Evolutionary conservation across 2,888 invertebrate species (phyloP), one percentile per base, ranked within the genome.

Genomic region (Colostygia pectinataria): DNA sequence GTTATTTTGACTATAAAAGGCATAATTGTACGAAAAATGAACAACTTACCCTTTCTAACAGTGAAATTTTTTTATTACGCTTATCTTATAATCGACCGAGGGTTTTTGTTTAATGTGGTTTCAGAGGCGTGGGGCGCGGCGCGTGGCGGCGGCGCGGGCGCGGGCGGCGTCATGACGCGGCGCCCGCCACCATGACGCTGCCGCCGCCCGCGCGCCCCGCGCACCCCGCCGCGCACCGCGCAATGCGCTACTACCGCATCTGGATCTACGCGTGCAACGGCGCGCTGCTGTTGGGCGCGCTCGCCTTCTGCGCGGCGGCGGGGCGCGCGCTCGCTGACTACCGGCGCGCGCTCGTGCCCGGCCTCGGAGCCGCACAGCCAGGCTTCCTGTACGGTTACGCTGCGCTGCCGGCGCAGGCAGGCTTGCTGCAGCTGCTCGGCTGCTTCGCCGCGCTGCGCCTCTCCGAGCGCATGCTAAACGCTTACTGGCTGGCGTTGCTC

Each of bases 191-290:
- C 76, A 90, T 91, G 92, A 91, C 91, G 85, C 91, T 82, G 90
- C 90, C 87, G 91, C 89, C 91, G 91, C 83, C 89, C 86, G 83
- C 91, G 83, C 84, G 74, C 72, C 76, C 80, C 78, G 90, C 89
- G 74, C 89, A 89, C 80, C 84, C 86, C 73, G 83, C 87, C 81
- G 92, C 91, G 83, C 91, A 91, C 73, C 91, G 91, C 91, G 92
- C 92, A 80, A 92, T 92, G 86, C 91, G 95, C 92, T 95, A 95
- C 91, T 95, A 96, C 90, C 94, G 96, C 90, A 94, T 96, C 85
- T 96, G 96, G 96, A 96, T 97, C 83, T 96, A 96, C 92, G 95
- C 96, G 83, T 96, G 96, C 93, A 96, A 96, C 92, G 94, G 95
- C 87, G 96, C 95, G 73, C 92, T 97, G 83, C 91, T 96, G 84